Evolutionary conservation across 2,888 invertebrate genomes (phyloP).

Genomic region (Diadegma fenestrale): DNA sequence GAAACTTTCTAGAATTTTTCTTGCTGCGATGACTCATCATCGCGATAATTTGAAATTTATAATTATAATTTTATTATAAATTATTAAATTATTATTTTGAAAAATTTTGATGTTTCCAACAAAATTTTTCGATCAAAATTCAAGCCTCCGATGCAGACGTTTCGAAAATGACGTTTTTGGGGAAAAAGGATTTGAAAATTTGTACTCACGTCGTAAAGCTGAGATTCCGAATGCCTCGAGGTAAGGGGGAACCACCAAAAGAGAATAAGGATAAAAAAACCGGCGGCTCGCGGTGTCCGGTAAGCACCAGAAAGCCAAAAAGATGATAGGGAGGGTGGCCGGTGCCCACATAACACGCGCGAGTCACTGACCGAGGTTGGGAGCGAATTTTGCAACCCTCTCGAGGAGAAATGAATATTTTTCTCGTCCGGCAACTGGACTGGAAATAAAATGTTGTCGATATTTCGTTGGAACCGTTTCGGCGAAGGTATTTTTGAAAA

Average conservation of each 20-base stretch:
- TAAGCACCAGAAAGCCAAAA: slow-evolving; percentile 66
- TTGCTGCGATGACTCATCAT: too few species aligned
- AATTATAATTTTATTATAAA: too few species aligned
- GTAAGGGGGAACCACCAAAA: slow-evolving; percentile 32
- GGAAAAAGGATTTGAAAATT: background rate
- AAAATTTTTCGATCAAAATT: too few species aligned
- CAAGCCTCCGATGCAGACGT: too few species aligned
- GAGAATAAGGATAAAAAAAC: slow-evolving; percentile 34
- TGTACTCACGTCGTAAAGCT: slow-evolving; percentile 57
- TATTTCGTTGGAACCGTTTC: too few species aligned
- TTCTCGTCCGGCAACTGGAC: slow-evolving; percentile 1
- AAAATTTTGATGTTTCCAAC: too few species aligned
- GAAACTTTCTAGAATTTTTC: too few species aligned
- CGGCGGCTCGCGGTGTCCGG: slow-evolving; percentile 60
- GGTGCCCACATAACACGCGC: slow-evolving; percentile 66
- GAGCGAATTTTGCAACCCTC: slow-evolving; percentile 56
- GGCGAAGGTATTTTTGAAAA: too few species aligned
- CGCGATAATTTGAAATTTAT: too few species aligned
- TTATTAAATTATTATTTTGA: too few species aligned
- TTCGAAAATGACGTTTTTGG: background rate
- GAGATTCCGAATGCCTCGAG: slow-evolving; percentile 43
- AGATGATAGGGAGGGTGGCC: slow-evolving; percentile 55
- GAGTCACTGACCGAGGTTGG: slow-evolving; percentile 51
- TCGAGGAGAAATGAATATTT: slow-evolving; percentile 11
- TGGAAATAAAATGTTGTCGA: too few species aligned